Evolutionary conservation across 2,888 invertebrate species (phyloP).

Genomic region (Amphipyra tragopoginis): DNA sequence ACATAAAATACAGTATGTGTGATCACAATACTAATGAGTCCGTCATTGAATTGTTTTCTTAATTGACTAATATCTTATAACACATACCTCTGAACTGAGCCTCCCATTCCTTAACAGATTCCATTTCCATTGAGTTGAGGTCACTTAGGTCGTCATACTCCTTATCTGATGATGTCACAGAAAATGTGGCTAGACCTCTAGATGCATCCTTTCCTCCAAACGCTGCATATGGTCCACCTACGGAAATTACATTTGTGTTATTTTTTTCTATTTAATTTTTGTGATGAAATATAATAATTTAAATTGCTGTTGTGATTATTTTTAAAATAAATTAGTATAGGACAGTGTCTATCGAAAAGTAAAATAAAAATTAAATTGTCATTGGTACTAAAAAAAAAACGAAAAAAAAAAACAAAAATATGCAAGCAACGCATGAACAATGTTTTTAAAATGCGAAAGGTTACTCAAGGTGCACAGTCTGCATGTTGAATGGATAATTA

Average conservation of each 20-base stretch:
- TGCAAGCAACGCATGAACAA: slow-evolving; percentile 16
- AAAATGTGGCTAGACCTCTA: slow-evolving; percentile 97
- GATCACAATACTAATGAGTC: slow-evolving; percentile 10
- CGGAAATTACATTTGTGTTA: slow-evolving; percentile 5
- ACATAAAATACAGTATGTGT: too few species aligned
- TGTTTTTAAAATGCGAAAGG: slow-evolving; percentile 51
- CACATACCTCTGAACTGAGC: slow-evolving; percentile 97
- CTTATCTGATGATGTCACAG: slow-evolving; percentile 93
- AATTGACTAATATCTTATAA: slow-evolving; percentile 6
- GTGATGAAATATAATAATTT: too few species aligned
- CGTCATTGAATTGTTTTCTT: not conserved
- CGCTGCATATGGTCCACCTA: slow-evolving; percentile 97
- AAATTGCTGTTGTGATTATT: too few species aligned
- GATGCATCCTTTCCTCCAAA: slow-evolving; percentile 99
- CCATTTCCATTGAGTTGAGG: slow-evolving; percentile 97
- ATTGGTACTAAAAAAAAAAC: too few species aligned
- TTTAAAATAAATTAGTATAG: too few species aligned
- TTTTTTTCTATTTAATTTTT: too few species aligned
- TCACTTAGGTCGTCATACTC: slow-evolving; percentile 99
- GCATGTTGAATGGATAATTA: slow-evolving; percentile 67
- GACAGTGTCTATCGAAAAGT: too few species aligned
- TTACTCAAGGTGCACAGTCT: slow-evolving; percentile 61
- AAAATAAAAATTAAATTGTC: too few species aligned
- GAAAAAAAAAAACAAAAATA: slow-evolving; percentile 2
- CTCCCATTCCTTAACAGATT: slow-evolving; percentile 98